phyloP scores from a whole-genome alignment of 2,888 invertebrate genomes.

The Yponomeuta malinellus region DNA sequence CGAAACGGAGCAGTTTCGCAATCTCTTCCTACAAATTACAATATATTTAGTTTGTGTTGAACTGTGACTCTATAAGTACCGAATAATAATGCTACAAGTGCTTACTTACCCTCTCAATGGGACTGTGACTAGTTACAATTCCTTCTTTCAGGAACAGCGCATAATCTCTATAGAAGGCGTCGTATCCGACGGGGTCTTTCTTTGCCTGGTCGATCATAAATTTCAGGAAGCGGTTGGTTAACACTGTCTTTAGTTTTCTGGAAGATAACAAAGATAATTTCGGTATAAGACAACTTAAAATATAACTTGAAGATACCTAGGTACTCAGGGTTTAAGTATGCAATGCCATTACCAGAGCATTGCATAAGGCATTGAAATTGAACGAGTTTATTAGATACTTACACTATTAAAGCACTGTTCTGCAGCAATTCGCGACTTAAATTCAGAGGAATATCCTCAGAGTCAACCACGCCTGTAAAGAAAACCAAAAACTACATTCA shows the following conservation, averaged over 20 bases:
- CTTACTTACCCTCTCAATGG: constrained; percentile 83
- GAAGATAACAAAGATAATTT: constrained; percentile 23
- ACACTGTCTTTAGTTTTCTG: constrained; percentile 86
- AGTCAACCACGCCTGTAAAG: constrained; percentile 91
- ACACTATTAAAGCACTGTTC: constrained; percentile 93
- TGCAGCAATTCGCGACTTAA: constrained; percentile 96
- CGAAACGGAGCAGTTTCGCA: constrained; percentile 91
- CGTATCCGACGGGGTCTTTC: constrained; percentile 88
- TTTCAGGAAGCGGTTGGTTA: constrained; percentile 88
- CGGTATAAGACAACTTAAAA: constrained; percentile 10
- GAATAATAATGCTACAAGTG: constrained; percentile 7
- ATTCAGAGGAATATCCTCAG: constrained; percentile 98
- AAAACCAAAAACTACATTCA: not conserved
- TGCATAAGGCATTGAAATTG: no score
- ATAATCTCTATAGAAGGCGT: constrained; percentile 93
- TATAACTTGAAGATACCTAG: not conserved
- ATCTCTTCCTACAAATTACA: constrained; percentile 84
- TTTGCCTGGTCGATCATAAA: constrained; percentile 90
- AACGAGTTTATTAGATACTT: constrained; percentile 33
- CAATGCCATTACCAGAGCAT: no score
- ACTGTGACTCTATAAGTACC: not conserved
- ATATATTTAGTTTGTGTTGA: not conserved
- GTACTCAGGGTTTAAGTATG: no score
- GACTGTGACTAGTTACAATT: constrained; percentile 88
- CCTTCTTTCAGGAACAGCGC: constrained; percentile 96